A percentile compares a stretch with the other conserved stretches of the same genome.
Conservation (phyloP, 2,797 vertebrate species). For the Phoxinus dragarum region DNA sequence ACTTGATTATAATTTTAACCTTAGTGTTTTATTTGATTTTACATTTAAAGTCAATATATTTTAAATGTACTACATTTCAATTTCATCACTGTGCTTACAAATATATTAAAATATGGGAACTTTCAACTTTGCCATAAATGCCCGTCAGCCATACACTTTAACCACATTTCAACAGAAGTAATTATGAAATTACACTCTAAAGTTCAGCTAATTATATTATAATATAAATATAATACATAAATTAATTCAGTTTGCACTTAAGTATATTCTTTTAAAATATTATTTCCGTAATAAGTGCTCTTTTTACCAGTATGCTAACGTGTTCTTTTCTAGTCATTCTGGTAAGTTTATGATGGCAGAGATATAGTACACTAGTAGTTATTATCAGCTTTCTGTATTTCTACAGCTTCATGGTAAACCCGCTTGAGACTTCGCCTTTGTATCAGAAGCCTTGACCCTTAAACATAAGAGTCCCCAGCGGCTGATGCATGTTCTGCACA, state of each 20-base stretch:
- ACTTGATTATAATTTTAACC: background rate
- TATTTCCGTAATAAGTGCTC: too few relatives aligned
- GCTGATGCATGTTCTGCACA: background rate
- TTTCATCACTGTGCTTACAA: background rate
- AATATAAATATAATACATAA: too few relatives aligned
- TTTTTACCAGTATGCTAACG: too few relatives aligned
- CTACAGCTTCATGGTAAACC: background rate
- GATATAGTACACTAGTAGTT: too few relatives aligned
- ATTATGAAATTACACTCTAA: background rate
- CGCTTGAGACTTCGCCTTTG: background rate
- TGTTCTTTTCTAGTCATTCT: too few relatives aligned
- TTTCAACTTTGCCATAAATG: background rate
- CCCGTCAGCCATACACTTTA: background rate
- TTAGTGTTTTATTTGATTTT: background rate
- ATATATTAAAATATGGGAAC: background rate
- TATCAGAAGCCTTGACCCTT: conserved; percentile 8
- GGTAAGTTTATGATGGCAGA: too few relatives aligned
- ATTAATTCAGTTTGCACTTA: too few relatives aligned
- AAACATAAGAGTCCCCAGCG: background rate
- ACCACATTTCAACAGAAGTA: background rate
- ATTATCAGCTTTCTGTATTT: background rate
- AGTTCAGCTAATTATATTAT: background rate
- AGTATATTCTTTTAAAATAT: too few relatives aligned
- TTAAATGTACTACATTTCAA: background rate
- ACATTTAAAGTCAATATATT: background rate